Conservation (phyloP, 2,797 vertebrate species). For the Rhabdomys pumilio region DNA sequence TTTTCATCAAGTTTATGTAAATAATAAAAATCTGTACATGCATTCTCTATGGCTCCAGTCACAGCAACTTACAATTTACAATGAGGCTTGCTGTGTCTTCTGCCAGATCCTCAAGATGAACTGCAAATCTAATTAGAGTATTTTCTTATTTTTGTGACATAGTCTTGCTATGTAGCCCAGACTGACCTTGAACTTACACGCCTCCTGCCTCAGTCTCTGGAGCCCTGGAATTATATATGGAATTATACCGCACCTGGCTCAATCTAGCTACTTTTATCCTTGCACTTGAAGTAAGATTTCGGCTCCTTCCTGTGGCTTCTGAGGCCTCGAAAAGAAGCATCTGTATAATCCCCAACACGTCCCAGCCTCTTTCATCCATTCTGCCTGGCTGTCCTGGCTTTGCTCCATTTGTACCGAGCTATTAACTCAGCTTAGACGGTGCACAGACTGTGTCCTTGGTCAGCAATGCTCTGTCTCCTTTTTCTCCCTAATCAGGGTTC, state of each 20-base stretch:
- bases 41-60: neutral
- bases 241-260: neutral
- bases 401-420: neutral
- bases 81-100: neutral
- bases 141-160: neutral
- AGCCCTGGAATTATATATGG: neutral
- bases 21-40: neutral
- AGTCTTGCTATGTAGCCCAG: neutral
- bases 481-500: neutral
- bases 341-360: neutral
- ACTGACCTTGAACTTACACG: no score
- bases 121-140: neutral
- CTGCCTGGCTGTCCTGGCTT: neutral
- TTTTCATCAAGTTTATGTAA: neutral
- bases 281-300: neutral
- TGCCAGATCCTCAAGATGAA: conserved; percentile 31
- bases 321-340: neutral
- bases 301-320: neutral
- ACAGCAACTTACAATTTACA: neutral
- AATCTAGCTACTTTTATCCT: neutral
- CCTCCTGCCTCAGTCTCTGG: neutral
- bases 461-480: neutral
- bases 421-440: neutral
- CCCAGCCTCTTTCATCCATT: neutral
- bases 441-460: neutral